Conservation (phyloP, 2,797 vertebrate genomes). For the Micropoecilia bifurca region DNA sequence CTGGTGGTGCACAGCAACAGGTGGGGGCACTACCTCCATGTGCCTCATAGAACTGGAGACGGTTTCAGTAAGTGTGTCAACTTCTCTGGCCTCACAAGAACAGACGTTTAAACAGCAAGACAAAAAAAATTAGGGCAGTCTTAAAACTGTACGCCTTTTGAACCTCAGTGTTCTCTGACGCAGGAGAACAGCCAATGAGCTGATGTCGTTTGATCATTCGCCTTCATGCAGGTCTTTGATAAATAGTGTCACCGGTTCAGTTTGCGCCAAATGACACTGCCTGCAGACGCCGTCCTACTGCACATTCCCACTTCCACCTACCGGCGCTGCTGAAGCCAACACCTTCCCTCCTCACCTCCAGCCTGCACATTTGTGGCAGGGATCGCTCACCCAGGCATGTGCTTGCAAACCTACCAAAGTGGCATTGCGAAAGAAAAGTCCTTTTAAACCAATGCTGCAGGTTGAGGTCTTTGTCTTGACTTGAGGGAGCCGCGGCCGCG, state of each 20-base stretch:
- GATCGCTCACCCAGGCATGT: slow-evolving; percentile 11
- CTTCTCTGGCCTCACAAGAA: neutral
- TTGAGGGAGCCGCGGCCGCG: slow-evolving; percentile 45
- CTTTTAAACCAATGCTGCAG: slow-evolving; percentile 41
- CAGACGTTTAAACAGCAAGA: neutral
- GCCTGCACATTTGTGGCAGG: slow-evolving; percentile 26
- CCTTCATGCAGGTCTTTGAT: slow-evolving; percentile 25
- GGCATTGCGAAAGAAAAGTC: slow-evolving; percentile 47
- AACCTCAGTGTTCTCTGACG: neutral
- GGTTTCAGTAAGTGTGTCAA: neutral
- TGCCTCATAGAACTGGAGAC: neutral
- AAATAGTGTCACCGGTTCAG: slow-evolving; percentile 22
- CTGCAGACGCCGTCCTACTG: slow-evolving; percentile 17
- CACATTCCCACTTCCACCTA: slow-evolving; percentile 18
- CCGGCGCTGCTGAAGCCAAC: slow-evolving; percentile 26
- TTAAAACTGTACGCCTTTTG: neutral
- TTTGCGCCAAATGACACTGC: slow-evolving; percentile 28
- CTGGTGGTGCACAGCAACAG: neutral
- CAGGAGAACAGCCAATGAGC: neutral
- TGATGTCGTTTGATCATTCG: slow-evolving; percentile 20
- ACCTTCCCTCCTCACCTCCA: slow-evolving; percentile 19
- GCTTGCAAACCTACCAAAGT: slow-evolving; percentile 7
- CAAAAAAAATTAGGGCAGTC: neutral
- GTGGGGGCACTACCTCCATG: neutral
- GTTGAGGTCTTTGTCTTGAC: slow-evolving; percentile 63